Evolutionary conservation across 2,888 invertebrate species (phyloP), one percentile per base, ranked within the genome.

Genomic region (Melitaea athalia): DNA sequence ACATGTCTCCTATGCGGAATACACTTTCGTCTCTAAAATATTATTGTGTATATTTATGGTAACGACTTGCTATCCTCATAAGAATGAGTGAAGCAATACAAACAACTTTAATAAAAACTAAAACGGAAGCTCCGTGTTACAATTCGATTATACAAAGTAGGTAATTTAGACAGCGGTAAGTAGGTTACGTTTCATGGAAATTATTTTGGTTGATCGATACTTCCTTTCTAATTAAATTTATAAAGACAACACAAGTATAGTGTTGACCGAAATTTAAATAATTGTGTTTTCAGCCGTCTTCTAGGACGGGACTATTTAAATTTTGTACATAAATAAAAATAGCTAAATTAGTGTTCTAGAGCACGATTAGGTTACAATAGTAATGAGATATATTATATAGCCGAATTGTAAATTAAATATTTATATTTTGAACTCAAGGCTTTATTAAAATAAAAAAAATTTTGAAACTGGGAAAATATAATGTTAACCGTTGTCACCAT

Each of bases 31-130:
- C 74, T 87, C 85, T 89, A 89, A 89, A 89, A 89, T 88, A 89
- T 87, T 83, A 85, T 83, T 85, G 84, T 86, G 84, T 87, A 89
- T 89, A 89, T 90, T 89, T 89, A 87, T 88, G 82, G 85, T 84
- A 87, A 86, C 84, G 81, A 85, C 83, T 86, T 81, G 85, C 85
- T 88, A 87, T 89, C 88, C 12, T 55, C 6, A 14, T 55, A 55
- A 33, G 55, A n/a, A 55, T 33, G 14, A 33, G 31, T 8, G 55
- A 31, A 14, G 24, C 50, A 42, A n/a, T 55, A n/a, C 17, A 33
- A n/a, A 14, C 33, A 31, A 31, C 33, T 55, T 4, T 55, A 55
- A n/a, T n/a, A 38, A 33, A 55, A 33, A 31, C 7, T 12, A n/a
- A 33, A 33, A 33, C 45, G 45, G 47, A 49, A 12, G 47, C 47